These are phyloP conservation scores for Drosophila neocordata DNA, from an alignment of 1,140 invertebrate genomes.

Conservation along the genomic window DNA sequence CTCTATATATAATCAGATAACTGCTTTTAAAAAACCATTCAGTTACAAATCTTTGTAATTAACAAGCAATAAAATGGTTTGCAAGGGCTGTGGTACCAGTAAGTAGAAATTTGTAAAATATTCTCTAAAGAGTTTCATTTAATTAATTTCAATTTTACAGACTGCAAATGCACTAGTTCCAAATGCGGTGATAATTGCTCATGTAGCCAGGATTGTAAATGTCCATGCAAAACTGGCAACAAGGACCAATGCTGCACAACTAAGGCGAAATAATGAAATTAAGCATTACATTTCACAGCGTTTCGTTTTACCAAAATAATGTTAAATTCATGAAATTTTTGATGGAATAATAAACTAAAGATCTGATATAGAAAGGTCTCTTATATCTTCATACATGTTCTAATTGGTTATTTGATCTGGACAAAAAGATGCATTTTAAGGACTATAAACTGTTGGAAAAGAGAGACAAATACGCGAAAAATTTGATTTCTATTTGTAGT, in stretches of 20 bases:
- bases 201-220: slow-evolving; percentile 61
- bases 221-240: slow-evolving; percentile 55
- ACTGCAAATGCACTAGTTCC: slow-evolving; percentile 60
- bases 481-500: no score
- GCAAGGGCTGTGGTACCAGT: slow-evolving; percentile 65
- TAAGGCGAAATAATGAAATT: slow-evolving; percentile 22
- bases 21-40: slow-evolving; percentile 1
- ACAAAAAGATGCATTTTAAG: no score
- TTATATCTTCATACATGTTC: no score
- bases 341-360: not conserved
- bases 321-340: no score
- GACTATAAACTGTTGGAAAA: no score
- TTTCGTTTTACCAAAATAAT: no score
- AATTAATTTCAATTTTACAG: slow-evolving; percentile 20
- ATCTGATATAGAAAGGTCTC: no score
- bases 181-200: slow-evolving; percentile 69
- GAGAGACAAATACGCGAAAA: no score
- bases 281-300: no score
- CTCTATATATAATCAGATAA: slow-evolving; percentile 42
- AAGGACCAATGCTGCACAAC: slow-evolving; percentile 66
- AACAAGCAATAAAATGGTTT: slow-evolving; percentile 50
- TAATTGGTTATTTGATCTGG: no score
- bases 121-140: not conserved
- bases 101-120: slow-evolving; percentile 18
- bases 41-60: not conserved